phyloP scores from a whole-genome alignment of 2,113 vertebrate species.

The Albula glossodonta region DNA sequence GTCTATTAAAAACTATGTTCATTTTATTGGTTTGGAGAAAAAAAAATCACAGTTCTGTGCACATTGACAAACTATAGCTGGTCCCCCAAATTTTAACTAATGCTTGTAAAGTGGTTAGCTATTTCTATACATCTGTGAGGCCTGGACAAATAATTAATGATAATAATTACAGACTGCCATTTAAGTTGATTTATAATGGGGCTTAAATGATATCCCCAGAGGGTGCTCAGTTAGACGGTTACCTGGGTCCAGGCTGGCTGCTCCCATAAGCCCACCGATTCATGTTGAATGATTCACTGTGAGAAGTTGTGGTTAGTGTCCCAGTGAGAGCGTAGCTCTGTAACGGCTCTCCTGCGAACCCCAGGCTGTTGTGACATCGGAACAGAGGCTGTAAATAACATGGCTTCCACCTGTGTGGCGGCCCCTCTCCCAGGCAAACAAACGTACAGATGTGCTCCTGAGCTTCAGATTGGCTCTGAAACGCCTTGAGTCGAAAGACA shows the following conservation, averaged over 20 bases:
- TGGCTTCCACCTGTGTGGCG: conserved; percentile 87
- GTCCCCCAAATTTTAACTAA: too few species aligned
- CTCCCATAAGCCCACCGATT: conserved; percentile 57
- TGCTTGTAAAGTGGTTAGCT: not conserved
- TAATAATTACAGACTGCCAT: not conserved
- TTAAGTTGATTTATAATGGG: conserved; percentile 26
- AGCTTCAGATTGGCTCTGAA: conserved; percentile 80
- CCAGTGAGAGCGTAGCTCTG: conserved; percentile 54
- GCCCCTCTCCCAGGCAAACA: conserved; percentile 63
- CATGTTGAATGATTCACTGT: conserved; percentile 54
- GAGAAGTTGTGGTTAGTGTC: conserved; percentile 61
- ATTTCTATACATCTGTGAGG: too few species aligned
- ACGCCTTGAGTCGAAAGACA: conserved; percentile 66
- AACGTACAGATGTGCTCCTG: conserved; percentile 67
- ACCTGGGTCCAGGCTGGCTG: conserved; percentile 55
- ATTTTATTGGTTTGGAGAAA: too few species aligned
- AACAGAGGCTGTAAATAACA: conserved; percentile 82
- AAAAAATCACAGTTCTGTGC: too few species aligned
- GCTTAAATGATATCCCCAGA: conserved; percentile 24
- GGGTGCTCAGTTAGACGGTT: conserved; percentile 68
- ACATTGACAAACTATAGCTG: too few species aligned
- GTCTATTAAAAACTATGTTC: too few species aligned
- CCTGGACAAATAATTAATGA: too few species aligned
- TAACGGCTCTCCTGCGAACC: conserved; percentile 61
- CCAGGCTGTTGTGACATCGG: conserved; percentile 53